A percentile compares a stretch with the other conserved stretches of the same genome.
Conservation (phyloP, 1,140 invertebrate species). For the Ectropis grisescens region DNA sequence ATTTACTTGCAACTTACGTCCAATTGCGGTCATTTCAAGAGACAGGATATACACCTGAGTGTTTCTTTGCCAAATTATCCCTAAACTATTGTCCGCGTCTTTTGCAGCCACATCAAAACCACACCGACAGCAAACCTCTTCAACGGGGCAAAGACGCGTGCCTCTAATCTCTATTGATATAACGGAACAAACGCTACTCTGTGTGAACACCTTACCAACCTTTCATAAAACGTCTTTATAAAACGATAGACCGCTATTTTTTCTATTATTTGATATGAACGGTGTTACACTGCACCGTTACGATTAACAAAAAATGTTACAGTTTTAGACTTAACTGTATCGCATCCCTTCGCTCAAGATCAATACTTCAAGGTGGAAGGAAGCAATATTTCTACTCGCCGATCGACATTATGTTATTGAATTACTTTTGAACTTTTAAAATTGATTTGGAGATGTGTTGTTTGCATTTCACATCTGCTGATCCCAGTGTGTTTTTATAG, state of each 20-base stretch:
- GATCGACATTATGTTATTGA: slow-evolving; percentile 66
- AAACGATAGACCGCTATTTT: slow-evolving; percentile 51
- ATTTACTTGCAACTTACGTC: no score
- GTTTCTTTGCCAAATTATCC: slow-evolving; percentile 29
- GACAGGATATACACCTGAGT: slow-evolving; percentile 40
- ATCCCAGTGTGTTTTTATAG: slow-evolving; percentile 34
- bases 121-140: slow-evolving; percentile 42
- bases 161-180: slow-evolving; percentile 65
- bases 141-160: slow-evolving; percentile 46
- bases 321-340: slow-evolving; percentile 66
- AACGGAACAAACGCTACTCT: slow-evolving; percentile 47
- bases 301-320: slow-evolving; percentile 53
- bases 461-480: slow-evolving; percentile 60
- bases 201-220: slow-evolving; percentile 53
- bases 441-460: slow-evolving; percentile 39
- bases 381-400: slow-evolving; percentile 53
- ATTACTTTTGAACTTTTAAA: slow-evolving; percentile 64
- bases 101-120: slow-evolving; percentile 61
- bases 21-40: slow-evolving; percentile 23
- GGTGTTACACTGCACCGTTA: slow-evolving; percentile 51
- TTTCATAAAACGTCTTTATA: slow-evolving; percentile 42
- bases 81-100: slow-evolving; percentile 38
- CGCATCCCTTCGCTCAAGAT: slow-evolving; percentile 25
- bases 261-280: slow-evolving; percentile 43
- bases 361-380: slow-evolving; percentile 57